Conservation (phyloP, 2,888 invertebrate genomes). For the Drosophila antonietae region DNA sequence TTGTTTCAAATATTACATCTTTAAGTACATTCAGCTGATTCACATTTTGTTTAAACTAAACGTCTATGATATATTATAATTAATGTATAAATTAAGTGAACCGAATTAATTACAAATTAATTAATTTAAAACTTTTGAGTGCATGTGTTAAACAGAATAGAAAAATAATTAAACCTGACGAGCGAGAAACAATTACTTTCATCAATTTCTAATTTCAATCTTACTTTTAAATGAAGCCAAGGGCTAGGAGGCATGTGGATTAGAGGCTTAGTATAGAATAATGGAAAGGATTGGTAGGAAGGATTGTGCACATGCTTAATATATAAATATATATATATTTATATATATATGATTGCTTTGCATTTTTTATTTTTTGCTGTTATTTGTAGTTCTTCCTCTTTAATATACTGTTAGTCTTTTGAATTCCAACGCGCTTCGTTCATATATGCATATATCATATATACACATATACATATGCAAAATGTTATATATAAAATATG, state of each 20-base stretch:
- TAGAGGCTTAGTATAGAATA: slow-evolving; percentile 32
- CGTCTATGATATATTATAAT: slow-evolving; percentile 35
- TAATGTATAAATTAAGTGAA: slow-evolving; percentile 58
- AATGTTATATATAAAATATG: slow-evolving; percentile 76
- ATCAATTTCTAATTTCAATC: neutral
- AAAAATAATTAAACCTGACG: neutral
- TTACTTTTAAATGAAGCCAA: slow-evolving; percentile 51
- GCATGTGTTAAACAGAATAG: slow-evolving; percentile 4
- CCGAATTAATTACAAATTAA: slow-evolving; percentile 49
- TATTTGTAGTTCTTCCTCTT: slow-evolving; percentile 42
- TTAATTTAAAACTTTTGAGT: slow-evolving; percentile 11
- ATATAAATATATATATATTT: slow-evolving; percentile 4
- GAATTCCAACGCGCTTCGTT: slow-evolving; percentile 67
- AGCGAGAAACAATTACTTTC: slow-evolving; percentile 6
- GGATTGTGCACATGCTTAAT: slow-evolving; percentile 42
- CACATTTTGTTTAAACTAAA: slow-evolving; percentile 41
- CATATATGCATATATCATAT: slow-evolving; percentile 49
- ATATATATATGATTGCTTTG: slow-evolving; percentile 28
- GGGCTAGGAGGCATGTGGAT: slow-evolving; percentile 63
- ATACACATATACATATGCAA: slow-evolving; percentile 57
- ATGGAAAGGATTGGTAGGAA: slow-evolving; percentile 57
- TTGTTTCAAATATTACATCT: slow-evolving; percentile 55
- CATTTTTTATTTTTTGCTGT: slow-evolving; percentile 1
- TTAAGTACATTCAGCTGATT: slow-evolving; percentile 65
- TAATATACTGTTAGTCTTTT: slow-evolving; percentile 78